These are phyloP conservation scores for Gadus macrocephalus DNA, from an alignment of 2,113 vertebrate species.

Conservation along the genomic window DNA sequence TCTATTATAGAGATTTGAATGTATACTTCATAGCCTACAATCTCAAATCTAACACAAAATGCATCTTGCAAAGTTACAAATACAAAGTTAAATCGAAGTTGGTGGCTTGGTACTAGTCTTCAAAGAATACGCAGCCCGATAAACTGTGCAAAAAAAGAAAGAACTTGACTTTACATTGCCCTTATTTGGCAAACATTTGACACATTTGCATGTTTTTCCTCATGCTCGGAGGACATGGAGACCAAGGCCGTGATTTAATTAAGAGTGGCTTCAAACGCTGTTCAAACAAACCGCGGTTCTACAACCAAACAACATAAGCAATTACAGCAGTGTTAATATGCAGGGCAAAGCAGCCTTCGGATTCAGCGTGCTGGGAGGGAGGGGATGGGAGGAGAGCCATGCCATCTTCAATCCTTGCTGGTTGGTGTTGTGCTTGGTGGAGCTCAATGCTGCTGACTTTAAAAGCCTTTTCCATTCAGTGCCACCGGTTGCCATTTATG, in stretches of 20 bases:
- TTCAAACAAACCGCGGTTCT: slow-evolving; percentile 55
- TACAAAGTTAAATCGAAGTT: too few relatives aligned
- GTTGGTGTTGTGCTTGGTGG: neutral
- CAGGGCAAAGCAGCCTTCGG: slow-evolving; percentile 47
- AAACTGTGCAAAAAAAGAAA: slow-evolving; percentile 4
- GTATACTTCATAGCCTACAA: too few relatives aligned
- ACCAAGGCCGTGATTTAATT: slow-evolving; percentile 58
- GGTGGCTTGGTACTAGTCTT: too few relatives aligned
- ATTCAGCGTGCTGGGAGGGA: slow-evolving; percentile 22
- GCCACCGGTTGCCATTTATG: slow-evolving; percentile 26
- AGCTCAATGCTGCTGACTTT: slow-evolving; percentile 25
- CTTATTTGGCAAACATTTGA: too few relatives aligned
- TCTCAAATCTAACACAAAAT: too few relatives aligned
- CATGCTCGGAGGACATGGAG: slow-evolving; percentile 28
- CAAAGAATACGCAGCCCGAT: too few relatives aligned
- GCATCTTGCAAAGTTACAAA: too few relatives aligned
- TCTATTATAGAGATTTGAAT: too few relatives aligned
- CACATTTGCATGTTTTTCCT: neutral
- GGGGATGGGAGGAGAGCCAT: slow-evolving; percentile 22
- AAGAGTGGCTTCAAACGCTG: slow-evolving; percentile 57
- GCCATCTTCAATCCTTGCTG: slow-evolving; percentile 50
- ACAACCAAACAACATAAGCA: slow-evolving; percentile 61
- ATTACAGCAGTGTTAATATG: slow-evolving; percentile 59
- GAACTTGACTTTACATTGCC: too few relatives aligned
- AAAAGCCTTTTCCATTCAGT: neutral